These are phyloP conservation scores for Sinocyclocheilus anophthalmus DNA, from an alignment of 2,113 vertebrate genomes.

Conservation along the genomic window DNA sequence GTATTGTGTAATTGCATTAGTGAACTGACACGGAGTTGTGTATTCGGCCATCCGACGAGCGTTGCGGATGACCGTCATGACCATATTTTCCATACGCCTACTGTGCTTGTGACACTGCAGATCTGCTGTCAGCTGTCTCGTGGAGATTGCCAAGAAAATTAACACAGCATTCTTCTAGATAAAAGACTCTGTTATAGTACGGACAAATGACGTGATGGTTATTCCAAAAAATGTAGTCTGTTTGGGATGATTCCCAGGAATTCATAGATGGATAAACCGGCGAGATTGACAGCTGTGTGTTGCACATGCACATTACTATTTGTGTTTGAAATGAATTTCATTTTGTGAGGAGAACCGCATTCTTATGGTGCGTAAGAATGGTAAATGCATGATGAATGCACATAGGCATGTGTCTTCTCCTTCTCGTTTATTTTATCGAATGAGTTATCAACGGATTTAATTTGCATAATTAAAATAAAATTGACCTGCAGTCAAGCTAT, in stretches of 20 bases:
- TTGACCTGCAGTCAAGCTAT: too few relatives aligned
- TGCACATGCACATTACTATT: background rate
- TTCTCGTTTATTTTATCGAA: background rate
- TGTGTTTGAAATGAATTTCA: background rate
- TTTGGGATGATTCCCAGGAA: background rate
- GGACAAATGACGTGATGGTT: background rate
- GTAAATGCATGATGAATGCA: background rate
- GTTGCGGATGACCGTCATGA: background rate
- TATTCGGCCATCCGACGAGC: slow-evolving; percentile 40
- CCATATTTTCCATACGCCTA: slow-evolving; percentile 34
- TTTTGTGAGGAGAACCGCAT: background rate
- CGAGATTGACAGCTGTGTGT: background rate
- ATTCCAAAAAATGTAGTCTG: background rate
- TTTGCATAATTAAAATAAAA: background rate
- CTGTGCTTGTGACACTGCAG: background rate
- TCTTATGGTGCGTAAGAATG: too few relatives aligned
- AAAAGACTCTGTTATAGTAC: background rate
- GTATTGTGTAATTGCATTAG: slow-evolving; percentile 39
- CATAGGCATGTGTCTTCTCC: background rate
- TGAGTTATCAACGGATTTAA: too few relatives aligned
- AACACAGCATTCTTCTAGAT: slow-evolving; percentile 3
- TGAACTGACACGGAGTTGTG: slow-evolving; percentile 25
- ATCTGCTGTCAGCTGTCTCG: slow-evolving; percentile 5
- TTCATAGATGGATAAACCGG: background rate
- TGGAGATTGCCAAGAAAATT: slow-evolving; percentile 3